Evolutionary conservation across 2,113 vertebrate genomes (phyloP).

Genomic region (Sinocyclocheilus grahami): DNA sequence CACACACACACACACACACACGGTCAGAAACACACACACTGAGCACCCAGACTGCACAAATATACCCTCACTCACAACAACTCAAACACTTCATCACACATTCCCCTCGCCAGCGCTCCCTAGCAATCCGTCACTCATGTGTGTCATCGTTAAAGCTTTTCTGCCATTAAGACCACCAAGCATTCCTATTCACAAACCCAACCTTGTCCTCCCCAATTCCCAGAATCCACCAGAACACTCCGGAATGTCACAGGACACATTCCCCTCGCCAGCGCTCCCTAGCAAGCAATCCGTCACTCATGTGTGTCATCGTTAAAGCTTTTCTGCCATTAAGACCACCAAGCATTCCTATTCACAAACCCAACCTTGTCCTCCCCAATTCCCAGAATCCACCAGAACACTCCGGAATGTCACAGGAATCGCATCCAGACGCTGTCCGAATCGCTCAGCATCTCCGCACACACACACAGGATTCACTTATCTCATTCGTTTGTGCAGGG

Average conservation of each 20-base stretch:
- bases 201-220: constrained; percentile 32
- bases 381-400: constrained; percentile 13
- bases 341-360: constrained; percentile 45
- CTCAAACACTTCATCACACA: constrained; percentile 15
- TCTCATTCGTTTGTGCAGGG: not conserved
- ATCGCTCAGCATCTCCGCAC: not conserved
- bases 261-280: constrained; percentile 1
- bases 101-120: not conserved
- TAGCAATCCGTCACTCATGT: constrained; percentile 8
- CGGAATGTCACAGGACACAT: constrained; percentile 44
- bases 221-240: constrained; percentile 22
- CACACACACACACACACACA: constrained; percentile 45
- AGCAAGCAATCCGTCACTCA: constrained; percentile 18
- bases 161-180: constrained; percentile 23
- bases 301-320: constrained; percentile 35
- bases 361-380: constrained; percentile 37
- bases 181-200: constrained; percentile 43
- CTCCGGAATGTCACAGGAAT: constrained; percentile 42
- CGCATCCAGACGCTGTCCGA: not conserved
- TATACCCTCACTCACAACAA: constrained; percentile 6
- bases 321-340: constrained; percentile 21
- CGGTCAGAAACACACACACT: constrained; percentile 7
- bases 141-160: constrained; percentile 39
- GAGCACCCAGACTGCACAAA: constrained; percentile 25
- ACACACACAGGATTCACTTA: not conserved